Conservation (phyloP, 1,140 invertebrate genomes). For the Meloidogyne exigua region DNA sequence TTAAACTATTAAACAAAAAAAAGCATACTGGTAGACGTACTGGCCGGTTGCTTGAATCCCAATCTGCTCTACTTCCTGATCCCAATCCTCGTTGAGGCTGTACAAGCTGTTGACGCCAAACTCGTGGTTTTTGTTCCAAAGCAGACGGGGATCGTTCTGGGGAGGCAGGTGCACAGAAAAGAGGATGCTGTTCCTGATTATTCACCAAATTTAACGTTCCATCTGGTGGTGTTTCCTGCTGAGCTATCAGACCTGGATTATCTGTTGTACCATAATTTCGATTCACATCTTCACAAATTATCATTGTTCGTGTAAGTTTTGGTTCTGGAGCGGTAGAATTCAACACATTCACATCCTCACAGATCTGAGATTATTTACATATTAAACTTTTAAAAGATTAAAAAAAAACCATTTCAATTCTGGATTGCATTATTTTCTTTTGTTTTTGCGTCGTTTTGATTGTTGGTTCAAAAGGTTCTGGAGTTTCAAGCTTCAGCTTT, state of each 20-base stretch:
- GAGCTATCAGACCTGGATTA: background rate
- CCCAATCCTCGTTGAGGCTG: constrained; percentile 1
- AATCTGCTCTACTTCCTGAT: background rate
- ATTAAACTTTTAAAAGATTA: too few relatives aligned
- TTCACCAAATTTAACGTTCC: background rate
- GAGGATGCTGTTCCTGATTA: constrained; percentile 5
- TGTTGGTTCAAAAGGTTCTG: background rate
- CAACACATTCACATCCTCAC: constrained; percentile 15
- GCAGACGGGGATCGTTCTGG: background rate
- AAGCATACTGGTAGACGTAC: constrained; percentile 21
- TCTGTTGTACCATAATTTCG: background rate
- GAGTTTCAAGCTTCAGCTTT: background rate
- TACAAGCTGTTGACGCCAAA: constrained; percentile 22
- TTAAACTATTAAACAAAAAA: too few relatives aligned
- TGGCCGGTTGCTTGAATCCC: constrained; percentile 11
- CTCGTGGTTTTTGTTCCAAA: constrained; percentile 10
- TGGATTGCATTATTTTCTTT: background rate
- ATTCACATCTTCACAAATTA: constrained; percentile 25
- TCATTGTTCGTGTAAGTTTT: constrained; percentile 10
- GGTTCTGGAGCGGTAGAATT: background rate
- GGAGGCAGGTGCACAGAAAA: constrained; percentile 41
- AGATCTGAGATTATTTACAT: background rate
- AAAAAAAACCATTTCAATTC: background rate
- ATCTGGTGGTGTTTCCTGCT: background rate
- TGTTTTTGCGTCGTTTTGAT: background rate